Evolutionary conservation across 2,888 invertebrate genomes (phyloP), one percentile per base, ranked within the genome.

Genomic region (Drosophila pegasa): DNA sequence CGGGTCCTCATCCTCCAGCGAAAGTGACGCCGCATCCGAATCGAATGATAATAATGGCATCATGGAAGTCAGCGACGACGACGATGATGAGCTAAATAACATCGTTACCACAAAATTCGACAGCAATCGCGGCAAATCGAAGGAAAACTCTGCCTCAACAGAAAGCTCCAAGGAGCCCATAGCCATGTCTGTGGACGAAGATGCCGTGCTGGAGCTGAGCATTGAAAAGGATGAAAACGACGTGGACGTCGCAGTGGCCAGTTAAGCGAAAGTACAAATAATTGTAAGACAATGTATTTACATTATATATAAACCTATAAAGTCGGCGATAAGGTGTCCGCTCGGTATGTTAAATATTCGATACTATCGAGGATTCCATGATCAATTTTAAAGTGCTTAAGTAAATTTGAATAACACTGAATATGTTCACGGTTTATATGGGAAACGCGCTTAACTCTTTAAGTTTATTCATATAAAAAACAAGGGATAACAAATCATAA

Each of bases 1-100:
- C 38, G 95, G 95, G 1, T 74, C 83, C 0, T 71, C 88, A 93
- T 93, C 83, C 91, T 93, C 60, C 5, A 86, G 80, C 27, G 76
- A 82, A 14, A 69, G 71, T 12, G 78, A 87, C 0, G 57, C 20
- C 0, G 70, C 58, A 12, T 84, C 81, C 4, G 79, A 80, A 10
- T 18, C 50, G 0, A 73, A 71, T 51, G 75, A 69, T 29, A 86
- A 88, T 14, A 77, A 75, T 56, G 86, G 75, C 29, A 75, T 89
- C 0, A 85, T 88, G 78, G 89, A 87, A 25, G 75, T 90, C 4
- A 90, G 90, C 54, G 89, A 89, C 41, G 90, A 90, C 6, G 90
- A 90, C 25, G 79, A 83, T 38, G 76, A 80, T 50, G 77, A 87
- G 5, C 54, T 86, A 1, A 78, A 64, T 40, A 79, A 56, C 22